phyloP scores from a whole-genome alignment of 2,797 vertebrate species.

The Galaxias olidus region DNA sequence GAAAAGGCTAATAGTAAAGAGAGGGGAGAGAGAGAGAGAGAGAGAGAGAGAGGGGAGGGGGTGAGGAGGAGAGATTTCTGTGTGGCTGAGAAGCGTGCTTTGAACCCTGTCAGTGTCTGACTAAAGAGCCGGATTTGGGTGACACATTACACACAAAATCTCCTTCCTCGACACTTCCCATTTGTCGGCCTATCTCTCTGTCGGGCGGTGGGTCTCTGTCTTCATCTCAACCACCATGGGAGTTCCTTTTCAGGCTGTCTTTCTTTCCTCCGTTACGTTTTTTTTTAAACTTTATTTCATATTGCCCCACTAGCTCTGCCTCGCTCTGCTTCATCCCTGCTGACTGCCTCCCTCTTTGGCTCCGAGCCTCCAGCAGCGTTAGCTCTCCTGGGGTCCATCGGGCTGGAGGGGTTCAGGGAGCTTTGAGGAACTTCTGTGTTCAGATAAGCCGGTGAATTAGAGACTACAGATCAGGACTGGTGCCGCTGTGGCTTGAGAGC shows the following conservation, averaged over 20 bases:
- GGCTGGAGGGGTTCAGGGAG: conserved; percentile 63
- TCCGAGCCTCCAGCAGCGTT: conserved; percentile 48
- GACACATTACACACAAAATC: conserved; percentile 74
- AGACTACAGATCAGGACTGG: conserved; percentile 60
- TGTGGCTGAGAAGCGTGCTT: conserved; percentile 52
- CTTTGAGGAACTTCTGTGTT: conserved; percentile 67
- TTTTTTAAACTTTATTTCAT: background rate
- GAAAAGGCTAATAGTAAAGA: conserved; percentile 2
- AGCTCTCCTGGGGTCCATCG: conserved; percentile 54
- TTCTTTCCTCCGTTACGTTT: background rate
- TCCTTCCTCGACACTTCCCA: conserved; percentile 58
- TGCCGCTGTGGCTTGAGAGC: conserved; percentile 34
- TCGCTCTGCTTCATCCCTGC: conserved; percentile 5
- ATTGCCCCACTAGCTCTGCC: background rate
- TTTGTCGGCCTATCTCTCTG: conserved; percentile 45
- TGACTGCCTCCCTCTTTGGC: conserved; percentile 11
- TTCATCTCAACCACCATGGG: conserved; percentile 54
- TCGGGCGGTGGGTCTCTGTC: conserved; percentile 23
- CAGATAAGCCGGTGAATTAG: conserved; percentile 77
- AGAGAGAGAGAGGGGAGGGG: conserved; percentile 26
- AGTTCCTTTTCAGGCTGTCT: conserved; percentile 4
- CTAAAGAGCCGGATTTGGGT: conserved; percentile 76
- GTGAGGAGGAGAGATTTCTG: conserved; percentile 30
- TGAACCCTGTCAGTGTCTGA: conserved; percentile 66
- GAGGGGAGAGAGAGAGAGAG: conserved; percentile 23